phyloP scores from a whole-genome alignment of 2,888 invertebrate species.

The Stenotaenia linearis region DNA sequence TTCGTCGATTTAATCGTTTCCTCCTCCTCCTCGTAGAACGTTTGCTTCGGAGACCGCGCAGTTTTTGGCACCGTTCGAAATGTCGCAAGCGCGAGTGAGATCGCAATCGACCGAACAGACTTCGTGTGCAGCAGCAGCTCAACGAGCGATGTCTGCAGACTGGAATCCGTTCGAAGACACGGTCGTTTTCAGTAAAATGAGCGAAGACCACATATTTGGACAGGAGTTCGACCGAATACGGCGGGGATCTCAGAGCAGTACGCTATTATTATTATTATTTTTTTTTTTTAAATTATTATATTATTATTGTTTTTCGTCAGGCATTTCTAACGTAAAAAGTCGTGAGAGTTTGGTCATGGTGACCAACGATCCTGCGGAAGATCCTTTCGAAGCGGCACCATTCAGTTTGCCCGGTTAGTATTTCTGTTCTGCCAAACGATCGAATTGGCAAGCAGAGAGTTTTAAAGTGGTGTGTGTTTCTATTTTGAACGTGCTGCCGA shows the following conservation, averaged over 20 bases:
- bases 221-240: slow-evolving; percentile 76
- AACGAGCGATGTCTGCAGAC: slow-evolving; percentile 54
- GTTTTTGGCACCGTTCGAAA: slow-evolving; percentile 67
- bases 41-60: slow-evolving; percentile 68
- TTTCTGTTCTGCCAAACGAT: too few relatives aligned
- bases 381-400: slow-evolving; percentile 60
- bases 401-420: too few relatives aligned
- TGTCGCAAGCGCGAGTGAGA: slow-evolving; percentile 50
- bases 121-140: slow-evolving; percentile 41
- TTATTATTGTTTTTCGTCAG: too few relatives aligned
- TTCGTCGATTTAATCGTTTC: too few relatives aligned
- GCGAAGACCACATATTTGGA: slow-evolving; percentile 75
- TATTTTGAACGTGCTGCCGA: background rate
- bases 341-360: slow-evolving; percentile 62
- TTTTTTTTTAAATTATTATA: too few relatives aligned
- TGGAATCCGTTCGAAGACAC: slow-evolving; percentile 81
- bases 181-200: slow-evolving; percentile 63
- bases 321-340: slow-evolving; percentile 62
- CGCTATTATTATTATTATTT: too few relatives aligned
- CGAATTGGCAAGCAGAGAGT: too few relatives aligned
- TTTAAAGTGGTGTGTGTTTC: too few relatives aligned
- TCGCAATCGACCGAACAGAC: slow-evolving; percentile 45
- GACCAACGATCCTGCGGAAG: slow-evolving; percentile 59
- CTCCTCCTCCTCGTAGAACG: slow-evolving; percentile 58
- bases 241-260: slow-evolving; percentile 71